These are phyloP conservation scores for Diacarnus erythraeanus DNA, from an alignment of 37 sponge, comb jelly and placozoan genomes.

Conservation along the genomic window DNA sequence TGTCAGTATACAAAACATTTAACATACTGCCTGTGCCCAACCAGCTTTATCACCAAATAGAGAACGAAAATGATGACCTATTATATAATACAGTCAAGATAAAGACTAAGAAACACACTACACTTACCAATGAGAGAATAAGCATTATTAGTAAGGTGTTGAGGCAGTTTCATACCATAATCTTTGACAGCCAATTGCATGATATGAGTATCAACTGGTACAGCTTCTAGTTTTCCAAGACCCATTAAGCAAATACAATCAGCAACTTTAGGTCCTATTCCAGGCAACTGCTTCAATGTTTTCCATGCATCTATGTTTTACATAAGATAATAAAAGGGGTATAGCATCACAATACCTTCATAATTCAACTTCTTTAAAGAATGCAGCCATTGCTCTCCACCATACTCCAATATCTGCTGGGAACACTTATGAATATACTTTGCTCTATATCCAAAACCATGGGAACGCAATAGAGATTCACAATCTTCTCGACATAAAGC, in stretches of 20 bases:
- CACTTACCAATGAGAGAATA: slow-evolving; percentile 52
- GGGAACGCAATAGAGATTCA: slow-evolving; percentile 55
- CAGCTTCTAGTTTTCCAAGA: slow-evolving; percentile 80
- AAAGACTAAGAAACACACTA: not conserved
- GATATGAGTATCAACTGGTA: slow-evolving; percentile 95
- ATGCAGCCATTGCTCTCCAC: slow-evolving; percentile 33
- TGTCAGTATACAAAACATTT: not conserved
- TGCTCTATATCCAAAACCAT: slow-evolving; percentile 96
- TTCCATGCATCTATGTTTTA: slow-evolving; percentile 48
- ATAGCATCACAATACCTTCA: not conserved
- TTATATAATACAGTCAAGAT: not conserved
- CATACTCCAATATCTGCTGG: slow-evolving; percentile 13
- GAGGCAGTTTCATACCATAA: slow-evolving; percentile 53
- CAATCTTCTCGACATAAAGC: slow-evolving; percentile 34
- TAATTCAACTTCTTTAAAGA: slow-evolving; percentile 5
- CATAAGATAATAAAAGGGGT: not conserved
- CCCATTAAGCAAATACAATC: slow-evolving; percentile 96
- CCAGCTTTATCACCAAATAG: slow-evolving; percentile 81
- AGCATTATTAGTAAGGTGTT: slow-evolving; percentile 19
- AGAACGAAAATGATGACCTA: slow-evolving; percentile 76
- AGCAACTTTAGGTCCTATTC: slow-evolving; percentile 91
- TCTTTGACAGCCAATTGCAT: slow-evolving; percentile 67
- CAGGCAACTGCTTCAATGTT: slow-evolving; percentile 66
- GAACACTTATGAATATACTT: slow-evolving; percentile 64
- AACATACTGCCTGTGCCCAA: slow-evolving; percentile 87